phyloP scores from a whole-genome alignment of 2,888 invertebrate species.

The Leptogaster cylindrica region DNA sequence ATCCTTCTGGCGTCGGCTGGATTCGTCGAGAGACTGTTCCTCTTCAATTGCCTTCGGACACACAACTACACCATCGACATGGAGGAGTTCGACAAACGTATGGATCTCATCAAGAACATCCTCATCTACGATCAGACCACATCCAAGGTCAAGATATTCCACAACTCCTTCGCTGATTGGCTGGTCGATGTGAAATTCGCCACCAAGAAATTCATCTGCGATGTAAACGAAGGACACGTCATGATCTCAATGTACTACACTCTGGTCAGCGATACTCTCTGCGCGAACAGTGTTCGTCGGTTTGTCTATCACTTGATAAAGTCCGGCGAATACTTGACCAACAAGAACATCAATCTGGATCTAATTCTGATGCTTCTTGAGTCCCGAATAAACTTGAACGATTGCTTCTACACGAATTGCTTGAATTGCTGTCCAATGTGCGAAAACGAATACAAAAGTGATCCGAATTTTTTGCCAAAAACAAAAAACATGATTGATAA shows the following conservation, averaged over 20 bases:
- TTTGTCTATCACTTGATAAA: conserved; percentile 74
- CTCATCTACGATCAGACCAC: conserved; percentile 56
- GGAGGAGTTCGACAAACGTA: conserved; percentile 80
- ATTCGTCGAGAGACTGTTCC: conserved; percentile 80
- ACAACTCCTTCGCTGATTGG: conserved; percentile 96
- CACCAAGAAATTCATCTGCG: conserved; percentile 91
- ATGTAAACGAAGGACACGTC: conserved; percentile 85
- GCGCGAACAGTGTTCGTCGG: conserved; percentile 76
- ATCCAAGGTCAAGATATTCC: conserved; percentile 71
- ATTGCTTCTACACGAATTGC: conserved; percentile 64
- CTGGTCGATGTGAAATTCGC: conserved; percentile 96
- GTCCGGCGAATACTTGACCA: conserved; percentile 68
- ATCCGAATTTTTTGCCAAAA: conserved; percentile 59
- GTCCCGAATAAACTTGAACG: conserved; percentile 59
- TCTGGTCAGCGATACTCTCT: conserved; percentile 71
- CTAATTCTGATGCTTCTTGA: conserved; percentile 60
- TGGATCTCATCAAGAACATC: conserved; percentile 73
- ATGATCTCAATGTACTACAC: conserved; percentile 85
- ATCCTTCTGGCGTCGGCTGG: conserved; percentile 86
- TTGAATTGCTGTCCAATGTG: conserved; percentile 61
- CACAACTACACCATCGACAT: conserved; percentile 78
- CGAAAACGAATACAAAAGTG: conserved; percentile 60
- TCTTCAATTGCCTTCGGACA: conserved; percentile 82
- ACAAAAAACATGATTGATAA: conserved; percentile 59
- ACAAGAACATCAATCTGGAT: conserved; percentile 58